These are phyloP conservation scores for Pristionchus exspectatus DNA, from an alignment of 2,888 invertebrate species.

Conservation along the genomic window DNA sequence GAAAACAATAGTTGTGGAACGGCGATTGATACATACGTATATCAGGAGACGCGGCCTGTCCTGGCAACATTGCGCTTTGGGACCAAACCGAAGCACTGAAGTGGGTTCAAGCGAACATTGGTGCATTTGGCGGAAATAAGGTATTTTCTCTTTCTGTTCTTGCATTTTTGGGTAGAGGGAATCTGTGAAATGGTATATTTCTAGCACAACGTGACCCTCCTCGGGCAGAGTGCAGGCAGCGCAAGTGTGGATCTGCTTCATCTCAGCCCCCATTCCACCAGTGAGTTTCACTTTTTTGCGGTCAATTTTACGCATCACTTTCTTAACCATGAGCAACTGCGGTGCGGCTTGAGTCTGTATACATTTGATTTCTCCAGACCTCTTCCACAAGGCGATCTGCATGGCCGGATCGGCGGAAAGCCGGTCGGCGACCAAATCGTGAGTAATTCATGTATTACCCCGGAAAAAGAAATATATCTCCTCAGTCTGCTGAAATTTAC, in stretches of 20 bases:
- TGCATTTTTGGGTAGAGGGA: too few relatives aligned
- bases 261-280: not conserved
- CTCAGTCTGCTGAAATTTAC: not conserved
- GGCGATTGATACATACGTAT: too few relatives aligned
- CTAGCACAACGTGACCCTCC: not conserved
- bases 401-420: constrained; percentile 55
- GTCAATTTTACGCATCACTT: not conserved
- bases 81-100: constrained; percentile 66
- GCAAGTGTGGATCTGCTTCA: not conserved
- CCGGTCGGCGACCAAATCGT: constrained; percentile 22
- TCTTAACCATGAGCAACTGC: not conserved
- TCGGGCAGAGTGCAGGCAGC: not conserved
- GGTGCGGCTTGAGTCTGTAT: not conserved
- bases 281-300: not conserved
- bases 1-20: not conserved
- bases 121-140: not conserved
- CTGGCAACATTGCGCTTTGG: constrained; percentile 66
- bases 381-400: constrained; percentile 56
- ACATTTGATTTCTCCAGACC: not conserved
- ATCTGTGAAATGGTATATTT: not conserved
- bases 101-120: constrained; percentile 57
- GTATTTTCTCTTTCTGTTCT: not conserved
- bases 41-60: constrained; percentile 58
- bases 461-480: too few relatives aligned
- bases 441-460: not conserved